Evolutionary conservation across 2,888 invertebrate genomes (phyloP).

Genomic region (Drosophila meridiana): DNA sequence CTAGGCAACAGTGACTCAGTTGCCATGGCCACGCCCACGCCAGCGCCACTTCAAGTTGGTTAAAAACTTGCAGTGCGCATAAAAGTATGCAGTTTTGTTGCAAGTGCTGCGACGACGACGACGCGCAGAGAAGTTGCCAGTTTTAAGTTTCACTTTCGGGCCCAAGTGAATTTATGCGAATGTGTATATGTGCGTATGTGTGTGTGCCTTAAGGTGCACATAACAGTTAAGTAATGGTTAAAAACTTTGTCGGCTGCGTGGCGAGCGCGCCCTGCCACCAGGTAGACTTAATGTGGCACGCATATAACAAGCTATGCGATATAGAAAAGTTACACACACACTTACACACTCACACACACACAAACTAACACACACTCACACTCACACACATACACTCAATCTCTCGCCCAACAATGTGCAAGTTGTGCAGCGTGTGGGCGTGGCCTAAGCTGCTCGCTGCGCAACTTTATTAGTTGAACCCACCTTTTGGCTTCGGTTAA

Average conservation of each 20-base stretch:
- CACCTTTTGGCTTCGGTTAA: slow-evolving; percentile 68
- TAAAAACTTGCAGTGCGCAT: slow-evolving; percentile 61
- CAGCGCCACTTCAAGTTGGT: slow-evolving; percentile 35
- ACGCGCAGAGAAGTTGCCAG: slow-evolving; percentile 61
- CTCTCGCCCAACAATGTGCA: slow-evolving; percentile 56
- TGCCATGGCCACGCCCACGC: slow-evolving; percentile 7
- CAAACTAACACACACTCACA: slow-evolving; percentile 26
- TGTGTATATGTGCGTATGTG: slow-evolving; percentile 2
- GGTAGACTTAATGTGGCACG: slow-evolving; percentile 62
- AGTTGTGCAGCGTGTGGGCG: slow-evolving; percentile 59
- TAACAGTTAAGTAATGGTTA: slow-evolving; percentile 80
- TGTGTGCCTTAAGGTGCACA: slow-evolving; percentile 74
- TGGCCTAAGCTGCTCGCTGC: slow-evolving; percentile 66
- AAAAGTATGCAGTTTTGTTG: slow-evolving; percentile 75
- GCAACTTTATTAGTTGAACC: slow-evolving; percentile 71
- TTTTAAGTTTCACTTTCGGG: slow-evolving; percentile 79
- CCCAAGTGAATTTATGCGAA: slow-evolving; percentile 75
- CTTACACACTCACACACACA: slow-evolving; percentile 22
- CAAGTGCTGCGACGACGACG: slow-evolving; percentile 49
- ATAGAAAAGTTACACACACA: slow-evolving; percentile 45
- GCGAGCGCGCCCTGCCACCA: slow-evolving; percentile 32
- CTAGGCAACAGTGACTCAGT: neutral
- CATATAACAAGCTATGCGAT: slow-evolving; percentile 50
- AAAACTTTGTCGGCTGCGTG: slow-evolving; percentile 59
- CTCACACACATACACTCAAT: slow-evolving; percentile 24